Conservation (phyloP, 1,140 invertebrate genomes). For the Papilio xuthus region DNA sequence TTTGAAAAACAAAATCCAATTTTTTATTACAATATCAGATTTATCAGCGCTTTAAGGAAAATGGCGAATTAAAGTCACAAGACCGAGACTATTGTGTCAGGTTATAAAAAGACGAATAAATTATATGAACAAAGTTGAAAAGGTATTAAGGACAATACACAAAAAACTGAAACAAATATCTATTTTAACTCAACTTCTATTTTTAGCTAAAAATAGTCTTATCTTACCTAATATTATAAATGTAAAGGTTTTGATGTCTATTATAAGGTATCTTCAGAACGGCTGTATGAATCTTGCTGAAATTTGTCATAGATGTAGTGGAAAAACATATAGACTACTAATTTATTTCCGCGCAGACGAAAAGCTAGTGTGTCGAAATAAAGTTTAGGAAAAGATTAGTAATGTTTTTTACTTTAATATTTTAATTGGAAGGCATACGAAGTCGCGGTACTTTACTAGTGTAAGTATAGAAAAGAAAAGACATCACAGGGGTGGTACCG, state of each 20-base stretch:
- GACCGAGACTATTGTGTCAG: neutral
- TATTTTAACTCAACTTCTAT: neutral
- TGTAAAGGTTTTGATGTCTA: too few species aligned
- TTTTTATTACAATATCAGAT: slow-evolving; percentile 5
- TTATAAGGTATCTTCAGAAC: too few species aligned
- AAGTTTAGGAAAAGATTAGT: neutral
- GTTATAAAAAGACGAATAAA: neutral
- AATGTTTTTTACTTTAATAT: neutral
- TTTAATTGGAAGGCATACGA: too few species aligned
- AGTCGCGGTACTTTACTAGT: neutral
- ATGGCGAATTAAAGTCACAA: neutral
- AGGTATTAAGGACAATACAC: neutral
- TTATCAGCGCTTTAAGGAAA: slow-evolving; percentile 3
- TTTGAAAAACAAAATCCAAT: neutral
- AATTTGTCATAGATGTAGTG: too few species aligned
- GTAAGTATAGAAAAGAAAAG: neutral
- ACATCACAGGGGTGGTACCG: neutral
- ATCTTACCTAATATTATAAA: too few species aligned
- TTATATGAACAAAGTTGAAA: neutral
- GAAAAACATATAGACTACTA: too few species aligned
- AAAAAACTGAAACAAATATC: neutral
- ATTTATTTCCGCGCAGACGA: too few species aligned
- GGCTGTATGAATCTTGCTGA: too few species aligned
- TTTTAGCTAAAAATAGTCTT: too few species aligned
- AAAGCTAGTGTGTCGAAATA: neutral